Percentiles rank a stretch among this genome's conserved stretches.
Conservation (phyloP, 1,140 invertebrate genomes). For the Fopius arisanus region DNA sequence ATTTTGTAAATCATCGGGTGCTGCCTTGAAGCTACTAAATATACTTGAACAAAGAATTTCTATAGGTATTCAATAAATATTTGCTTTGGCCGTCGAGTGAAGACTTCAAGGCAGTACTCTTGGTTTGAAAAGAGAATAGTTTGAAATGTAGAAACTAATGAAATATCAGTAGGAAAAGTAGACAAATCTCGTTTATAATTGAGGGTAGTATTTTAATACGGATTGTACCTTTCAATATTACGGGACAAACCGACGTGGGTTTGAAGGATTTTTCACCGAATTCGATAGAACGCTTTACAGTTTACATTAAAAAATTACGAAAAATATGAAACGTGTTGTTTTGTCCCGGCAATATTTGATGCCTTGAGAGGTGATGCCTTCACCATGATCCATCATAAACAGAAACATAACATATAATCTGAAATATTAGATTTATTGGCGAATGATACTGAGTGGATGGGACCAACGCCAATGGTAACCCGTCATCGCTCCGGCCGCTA, state of each 20-base stretch:
- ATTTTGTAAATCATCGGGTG: neutral
- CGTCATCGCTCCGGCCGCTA: constrained; percentile 58
- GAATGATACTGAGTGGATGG: constrained; percentile 59
- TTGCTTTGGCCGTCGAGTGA: neutral
- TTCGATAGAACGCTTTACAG: too few relatives aligned
- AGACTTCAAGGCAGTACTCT: neutral
- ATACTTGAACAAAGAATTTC: too few relatives aligned
- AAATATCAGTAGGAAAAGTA: too few relatives aligned
- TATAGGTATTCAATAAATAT: too few relatives aligned
- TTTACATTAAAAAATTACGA: neutral
- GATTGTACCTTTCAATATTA: neutral
- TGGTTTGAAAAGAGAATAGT: too few relatives aligned
- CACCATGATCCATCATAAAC: neutral
- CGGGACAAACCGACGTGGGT: too few relatives aligned
- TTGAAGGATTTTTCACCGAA: too few relatives aligned
- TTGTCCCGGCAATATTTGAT: too few relatives aligned
- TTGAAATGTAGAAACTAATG: too few relatives aligned
- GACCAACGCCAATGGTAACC: constrained; percentile 48
- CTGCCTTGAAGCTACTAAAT: neutral
- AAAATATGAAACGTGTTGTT: too few relatives aligned
- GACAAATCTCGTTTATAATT: neutral
- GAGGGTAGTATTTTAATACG: too few relatives aligned
- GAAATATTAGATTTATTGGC: constrained; percentile 57
- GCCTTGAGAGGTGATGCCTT: too few relatives aligned
- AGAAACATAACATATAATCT: constrained; percentile 40